Evolutionary conservation across 2,888 invertebrate genomes (phyloP).

Genomic region (Caenorhabditis japonica): DNA sequence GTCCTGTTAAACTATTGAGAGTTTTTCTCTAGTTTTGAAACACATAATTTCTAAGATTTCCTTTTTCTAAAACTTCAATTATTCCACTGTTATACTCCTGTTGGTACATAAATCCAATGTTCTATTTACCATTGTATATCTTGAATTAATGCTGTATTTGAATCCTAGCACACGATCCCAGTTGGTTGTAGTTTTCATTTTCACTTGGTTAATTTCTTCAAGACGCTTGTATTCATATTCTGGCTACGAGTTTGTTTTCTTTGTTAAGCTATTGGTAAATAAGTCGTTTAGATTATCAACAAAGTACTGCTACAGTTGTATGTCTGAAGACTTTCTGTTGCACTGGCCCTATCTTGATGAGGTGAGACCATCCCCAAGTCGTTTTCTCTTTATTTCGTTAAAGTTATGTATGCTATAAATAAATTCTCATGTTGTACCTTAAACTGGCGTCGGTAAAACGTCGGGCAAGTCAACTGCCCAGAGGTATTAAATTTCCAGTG

Average conservation of each 20-base stretch:
- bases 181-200: conserved; percentile 4
- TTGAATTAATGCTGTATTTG: conserved; percentile 32
- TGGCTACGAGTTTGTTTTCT: conserved; percentile 13
- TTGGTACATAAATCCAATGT: neutral
- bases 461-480: conserved; percentile 51
- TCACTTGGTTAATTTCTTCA: neutral
- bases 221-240: conserved; percentile 2
- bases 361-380: conserved; percentile 56
- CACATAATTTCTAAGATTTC: neutral
- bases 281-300: conserved; percentile 37
- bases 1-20: conserved; percentile 8
- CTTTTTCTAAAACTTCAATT: neutral
- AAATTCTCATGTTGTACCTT: too few relatives aligned
- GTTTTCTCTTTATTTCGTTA: conserved; percentile 20
- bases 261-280: too few relatives aligned
- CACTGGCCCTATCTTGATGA: conserved; percentile 75
- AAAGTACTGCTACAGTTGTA: conserved; percentile 75
- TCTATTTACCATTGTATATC: too few relatives aligned
- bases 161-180: conserved; percentile 6
- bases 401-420: too few relatives aligned
- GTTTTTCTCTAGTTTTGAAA: neutral
- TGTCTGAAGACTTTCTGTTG: conserved; percentile 74
- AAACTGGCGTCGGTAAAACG: too few relatives aligned
- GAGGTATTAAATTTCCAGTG: conserved; percentile 49
- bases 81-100: too few relatives aligned